A percentile compares a stretch with the other conserved stretches of the same genome.
Conservation (phyloP, 2,113 vertebrate species). For the Ursus arctos region DNA sequence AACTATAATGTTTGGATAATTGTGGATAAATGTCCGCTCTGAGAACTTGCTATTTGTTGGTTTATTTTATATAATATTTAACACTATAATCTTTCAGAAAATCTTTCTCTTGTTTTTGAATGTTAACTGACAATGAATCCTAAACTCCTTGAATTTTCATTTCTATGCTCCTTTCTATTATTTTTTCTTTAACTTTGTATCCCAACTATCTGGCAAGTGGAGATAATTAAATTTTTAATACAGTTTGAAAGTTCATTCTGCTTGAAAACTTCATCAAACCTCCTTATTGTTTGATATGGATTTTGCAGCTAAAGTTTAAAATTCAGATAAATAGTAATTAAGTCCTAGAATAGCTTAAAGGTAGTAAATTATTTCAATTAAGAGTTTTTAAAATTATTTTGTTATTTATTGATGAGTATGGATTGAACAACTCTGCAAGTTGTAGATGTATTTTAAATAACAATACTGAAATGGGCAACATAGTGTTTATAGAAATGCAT, state of each 20-base stretch:
- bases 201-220: not conserved
- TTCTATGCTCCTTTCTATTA: not conserved
- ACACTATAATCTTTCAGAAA: not conserved
- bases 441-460: slow-evolving; percentile 25
- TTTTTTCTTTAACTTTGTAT: not conserved
- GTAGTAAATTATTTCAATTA: slow-evolving; percentile 14
- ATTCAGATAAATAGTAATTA: slow-evolving; percentile 22
- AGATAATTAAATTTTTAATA: slow-evolving; percentile 31
- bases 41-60: not conserved
- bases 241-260: slow-evolving; percentile 24
- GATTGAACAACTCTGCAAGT: not conserved
- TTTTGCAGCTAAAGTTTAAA: slow-evolving; percentile 42
- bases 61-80: not conserved
- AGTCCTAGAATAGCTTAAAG: not conserved
- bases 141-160: slow-evolving; percentile 5
- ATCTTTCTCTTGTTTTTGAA: not conserved
- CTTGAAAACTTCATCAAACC: not conserved
- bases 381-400: slow-evolving; percentile 3
- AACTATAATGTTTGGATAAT: not conserved
- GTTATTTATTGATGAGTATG: not conserved
- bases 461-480: not conserved
- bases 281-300: not conserved
- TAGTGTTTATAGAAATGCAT: not conserved
- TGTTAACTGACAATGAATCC: not conserved
- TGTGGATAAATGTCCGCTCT: not conserved